Evolutionary conservation across 2,797 vertebrate genomes (phyloP).

Genomic region (Allobates femoralis): DNA sequence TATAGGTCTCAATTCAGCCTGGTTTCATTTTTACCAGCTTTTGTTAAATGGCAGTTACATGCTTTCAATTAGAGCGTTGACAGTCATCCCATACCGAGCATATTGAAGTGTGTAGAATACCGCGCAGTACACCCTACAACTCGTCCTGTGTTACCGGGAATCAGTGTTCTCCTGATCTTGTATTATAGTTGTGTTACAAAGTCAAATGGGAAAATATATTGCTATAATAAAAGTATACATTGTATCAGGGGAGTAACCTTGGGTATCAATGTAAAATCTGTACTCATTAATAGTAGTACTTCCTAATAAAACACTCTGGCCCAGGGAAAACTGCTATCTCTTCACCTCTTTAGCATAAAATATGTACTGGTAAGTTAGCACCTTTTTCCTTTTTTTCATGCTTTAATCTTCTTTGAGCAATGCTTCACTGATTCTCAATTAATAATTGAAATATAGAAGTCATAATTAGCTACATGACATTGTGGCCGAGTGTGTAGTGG

Average conservation of each 20-base stretch:
- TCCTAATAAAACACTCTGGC: not conserved
- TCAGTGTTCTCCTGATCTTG: too few species aligned
- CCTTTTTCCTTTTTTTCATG: not conserved
- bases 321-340: not conserved
- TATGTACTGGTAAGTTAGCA: not conserved
- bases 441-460: not conserved
- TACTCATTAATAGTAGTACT: not conserved
- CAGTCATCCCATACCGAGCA: not conserved
- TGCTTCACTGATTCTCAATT: not conserved
- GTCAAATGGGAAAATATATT: not conserved
- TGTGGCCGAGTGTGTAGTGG: not conserved
- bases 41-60: constrained; percentile 8
- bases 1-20: not conserved
- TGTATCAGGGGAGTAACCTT: not conserved
- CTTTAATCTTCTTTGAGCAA: not conserved
- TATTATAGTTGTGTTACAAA: not conserved
- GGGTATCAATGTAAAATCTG: not conserved
- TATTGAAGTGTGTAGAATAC: not conserved
- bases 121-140: not conserved
- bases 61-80: constrained; percentile 5
- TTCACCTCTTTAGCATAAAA: not conserved
- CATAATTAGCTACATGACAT: not conserved
- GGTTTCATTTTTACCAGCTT: constrained; percentile 22
- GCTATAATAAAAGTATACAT: not conserved
- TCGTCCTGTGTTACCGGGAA: too few species aligned